Evolutionary conservation across 2,888 invertebrate genomes (phyloP), one percentile per base, ranked within the genome.

Genomic region (Netelia fuscicornis): DNA sequence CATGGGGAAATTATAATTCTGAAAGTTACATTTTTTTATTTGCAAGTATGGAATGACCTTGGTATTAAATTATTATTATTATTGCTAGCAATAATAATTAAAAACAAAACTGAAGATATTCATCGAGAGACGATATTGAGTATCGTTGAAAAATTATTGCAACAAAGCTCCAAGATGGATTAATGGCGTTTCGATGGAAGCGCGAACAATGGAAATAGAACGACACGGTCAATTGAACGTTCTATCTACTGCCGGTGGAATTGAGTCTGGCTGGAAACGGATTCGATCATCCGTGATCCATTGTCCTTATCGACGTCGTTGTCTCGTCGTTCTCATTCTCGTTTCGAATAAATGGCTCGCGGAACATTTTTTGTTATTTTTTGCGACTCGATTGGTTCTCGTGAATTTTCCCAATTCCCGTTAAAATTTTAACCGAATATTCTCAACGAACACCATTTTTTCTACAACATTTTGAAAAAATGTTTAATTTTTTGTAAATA

Each of bases 271-370:
- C 58, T 90, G 88, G 89, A 89, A 89, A 88, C 81, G 90, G 89
- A 87, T 86, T 84, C 87, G 84, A 88, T 90, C 88, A 88, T 88
- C 89, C 89, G 87, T 88, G 88, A 89, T 87, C 87, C 86, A 90
- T 91, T 88, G 86, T 88, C 87, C 83, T 80, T 86, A 67, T 83
- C 60, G 11, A 44, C 20, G 52, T 70, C 68, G 67, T 72, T 72
- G 75, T 81, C 56, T 71, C 67, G 60, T 78, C 58, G 48, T 67
- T 80, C 25, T 30, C 30, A 25, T 54, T 37, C 60, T 56, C 64
- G 52, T 56, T 54, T 20, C 60, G 67, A 70, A 72, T 74, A 70
- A 75, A 62, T 62, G 70, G 56, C 58, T 54, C 62, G 30, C 37
- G 44, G 17, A 62, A 60, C 71, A 25, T 17, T 76, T 62, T 77